Evolutionary conservation across 2,113 vertebrate species (phyloP).

Genomic region (Chaenogobius annularis): DNA sequence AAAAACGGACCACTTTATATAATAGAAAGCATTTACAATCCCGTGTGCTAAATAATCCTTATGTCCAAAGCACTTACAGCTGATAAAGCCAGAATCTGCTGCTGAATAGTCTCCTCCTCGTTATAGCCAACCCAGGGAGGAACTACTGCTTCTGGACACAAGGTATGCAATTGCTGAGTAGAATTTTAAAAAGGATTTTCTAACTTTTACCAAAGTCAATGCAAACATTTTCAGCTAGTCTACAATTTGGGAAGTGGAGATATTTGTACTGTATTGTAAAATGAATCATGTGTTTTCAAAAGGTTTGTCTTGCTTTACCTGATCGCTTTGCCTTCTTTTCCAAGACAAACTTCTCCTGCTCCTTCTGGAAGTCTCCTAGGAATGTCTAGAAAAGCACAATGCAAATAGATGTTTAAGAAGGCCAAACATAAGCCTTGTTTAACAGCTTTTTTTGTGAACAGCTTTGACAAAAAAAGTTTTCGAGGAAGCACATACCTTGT

Average conservation of each 20-base stretch:
- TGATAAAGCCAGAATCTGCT: conserved; percentile 94
- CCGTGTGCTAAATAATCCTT: not conserved
- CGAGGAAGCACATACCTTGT: conserved; percentile 80
- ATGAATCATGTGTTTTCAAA: too few species aligned
- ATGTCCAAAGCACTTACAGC: conserved; percentile 81
- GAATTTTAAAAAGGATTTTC: not conserved
- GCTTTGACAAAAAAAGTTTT: too few species aligned
- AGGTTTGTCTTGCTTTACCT: conserved; percentile 70
- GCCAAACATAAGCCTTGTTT: accelerated
- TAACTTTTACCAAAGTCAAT: too few species aligned
- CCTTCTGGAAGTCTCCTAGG: conserved; percentile 96
- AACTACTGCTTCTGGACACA: conserved; percentile 84
- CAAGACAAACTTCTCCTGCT: conserved; percentile 96
- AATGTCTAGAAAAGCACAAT: conserved; percentile 83
- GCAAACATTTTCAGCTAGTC: too few species aligned
- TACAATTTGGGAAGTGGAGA: too few species aligned
- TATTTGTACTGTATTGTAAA: too few species aligned
- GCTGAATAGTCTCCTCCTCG: conserved; percentile 96
- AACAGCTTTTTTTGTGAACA: too few species aligned
- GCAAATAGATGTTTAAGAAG: not conserved
- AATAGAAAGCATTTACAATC: not conserved
- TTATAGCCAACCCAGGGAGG: conserved; percentile 97
- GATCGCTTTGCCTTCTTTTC: conserved; percentile 92
- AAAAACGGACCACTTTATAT: not conserved
- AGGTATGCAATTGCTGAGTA: conserved; percentile 3